Conservation (phyloP, 2,888 invertebrate genomes). For the Volucella inanis region DNA sequence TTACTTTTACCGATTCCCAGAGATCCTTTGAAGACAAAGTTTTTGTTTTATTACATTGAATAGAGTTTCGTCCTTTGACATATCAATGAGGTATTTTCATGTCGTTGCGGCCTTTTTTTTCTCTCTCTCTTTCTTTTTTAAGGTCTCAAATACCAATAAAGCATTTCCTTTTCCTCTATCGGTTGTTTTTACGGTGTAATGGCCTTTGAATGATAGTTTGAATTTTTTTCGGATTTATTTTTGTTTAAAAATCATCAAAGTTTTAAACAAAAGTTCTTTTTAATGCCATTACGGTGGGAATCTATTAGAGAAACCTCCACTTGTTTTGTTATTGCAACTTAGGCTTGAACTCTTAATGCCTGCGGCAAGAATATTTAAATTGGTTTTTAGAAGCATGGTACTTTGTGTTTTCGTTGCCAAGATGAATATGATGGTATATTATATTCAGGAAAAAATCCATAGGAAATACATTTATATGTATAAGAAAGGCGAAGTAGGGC, state of each 20-base stretch:
- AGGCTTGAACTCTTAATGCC: too few relatives aligned
- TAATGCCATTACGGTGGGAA: background rate
- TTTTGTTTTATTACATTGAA: constrained; percentile 56
- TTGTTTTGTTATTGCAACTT: too few relatives aligned
- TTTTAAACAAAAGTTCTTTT: constrained; percentile 6
- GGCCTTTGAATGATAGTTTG: constrained; percentile 26
- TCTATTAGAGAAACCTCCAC: background rate
- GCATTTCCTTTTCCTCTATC: constrained; percentile 26
- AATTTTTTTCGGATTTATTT: constrained; percentile 11
- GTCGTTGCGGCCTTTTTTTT: background rate
- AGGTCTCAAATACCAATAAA: constrained; percentile 36
- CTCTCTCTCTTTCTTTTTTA: constrained; percentile 2
- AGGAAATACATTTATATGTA: too few relatives aligned
- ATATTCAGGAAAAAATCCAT: too few relatives aligned
- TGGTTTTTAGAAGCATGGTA: too few relatives aligned
- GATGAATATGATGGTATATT: too few relatives aligned
- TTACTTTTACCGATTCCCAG: constrained; percentile 47
- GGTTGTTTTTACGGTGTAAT: constrained; percentile 26
- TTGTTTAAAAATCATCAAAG: background rate
- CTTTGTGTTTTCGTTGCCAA: too few relatives aligned
- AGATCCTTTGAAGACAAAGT: constrained; percentile 36
- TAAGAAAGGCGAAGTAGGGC: too few relatives aligned
- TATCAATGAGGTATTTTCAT: constrained; percentile 19
- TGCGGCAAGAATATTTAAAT: too few relatives aligned
- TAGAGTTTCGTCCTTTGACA: constrained; percentile 55